Base-by-base conservation (phyloP, 2,888 invertebrate genomes). In the Teleiodes luculella region DNA sequence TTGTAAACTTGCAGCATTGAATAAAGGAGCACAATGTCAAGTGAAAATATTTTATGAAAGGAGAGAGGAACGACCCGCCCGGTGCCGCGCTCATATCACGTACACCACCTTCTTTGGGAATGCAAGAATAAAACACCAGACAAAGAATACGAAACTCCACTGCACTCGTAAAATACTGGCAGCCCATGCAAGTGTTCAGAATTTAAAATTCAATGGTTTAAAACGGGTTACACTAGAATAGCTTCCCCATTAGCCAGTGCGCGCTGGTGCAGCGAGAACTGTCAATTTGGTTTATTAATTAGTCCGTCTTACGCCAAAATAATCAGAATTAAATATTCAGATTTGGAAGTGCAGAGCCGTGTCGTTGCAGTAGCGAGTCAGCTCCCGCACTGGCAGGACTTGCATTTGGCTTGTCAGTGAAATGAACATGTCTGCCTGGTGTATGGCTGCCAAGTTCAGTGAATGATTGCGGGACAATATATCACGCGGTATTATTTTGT, bases 321-420 rank as follows among this genome's bases (percentile, higher is more conserved):
- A 83, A 78, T 77, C 68, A 61, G 75, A 78, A 85, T 85, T 80
- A 81, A 87, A 85, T 80, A 87, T 87, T 86, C 80, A 86, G 75
- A 84, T 78, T 76, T 70, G 77, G 69, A 74, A 87, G 88, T 86
- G 87, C 86, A 82, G 73, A 83, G 72, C 74, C 80, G 74, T 87
- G 87, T 87, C 75, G 76, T 66, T 78, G 83, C 77, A 82, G 76
- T 77, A 70, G 66, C 60, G 69, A 66, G 68, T 70, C 69, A 67
- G 62, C 62, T 67, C 63, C 67, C 62, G 67, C 61, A 72, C 80
- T 80, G 86, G 83, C 85, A 83, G 74, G 78, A 76, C 72, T 79
- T 80, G 81, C 85, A 82, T 83, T 83, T 67, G 78, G 80, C 74
- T 77, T 83, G 86, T 84, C 84, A 72, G 76, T 66, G 66, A 80